Evolutionary conservation across 2,888 invertebrate genomes (phyloP), one percentile per base, ranked within the genome.

Genomic region (Acleris holmiana): DNA sequence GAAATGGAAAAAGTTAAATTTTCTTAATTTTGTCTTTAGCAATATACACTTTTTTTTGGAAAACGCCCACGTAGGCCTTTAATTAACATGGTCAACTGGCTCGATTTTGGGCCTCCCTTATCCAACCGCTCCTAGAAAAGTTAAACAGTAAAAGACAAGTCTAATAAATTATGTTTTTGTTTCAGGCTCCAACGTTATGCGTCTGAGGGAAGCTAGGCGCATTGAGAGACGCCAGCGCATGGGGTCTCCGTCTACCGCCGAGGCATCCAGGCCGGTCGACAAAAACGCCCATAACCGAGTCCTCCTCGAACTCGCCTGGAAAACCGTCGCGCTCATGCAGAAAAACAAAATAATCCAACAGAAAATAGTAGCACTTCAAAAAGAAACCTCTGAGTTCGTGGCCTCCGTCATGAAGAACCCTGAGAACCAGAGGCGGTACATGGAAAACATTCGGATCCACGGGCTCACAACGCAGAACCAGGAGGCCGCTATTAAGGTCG

Each of bases 361-460:
- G 67, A 94, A 94, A 72, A 88, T 95, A 62, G 87, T 93, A 6
- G 93, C 92, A 29, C 76, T 95, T 44, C 94, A 94, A 73, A 86
- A 93, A 65, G 95, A 95, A 82, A 95, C 95, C 0, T 91, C 93
- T 4, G 93, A 94, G 65, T 95, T 95, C 71, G 93, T 95, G 18
- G 87, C 93, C 46, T 89, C 93, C 3, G 93, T 95, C 4, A 83
- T 94, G 85, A 93, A 88, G 54, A 94, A 94, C 74, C 93, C 93
- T 0, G 89, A 89, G 54, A 89, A 87, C 51, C 77, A 71, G 41
- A 76, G 73, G 66, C 80, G 87, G n/a, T 89, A 88, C 57, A 63
- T 82, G 0, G 86, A 88, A 50, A 80, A 86, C 13, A 71, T 87
- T 4, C 79, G 80, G 2, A 53, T 84, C 19, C 75, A 84, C 59